Evolutionary conservation across 2,113 vertebrate species (phyloP).

Genomic region (Brachypodius melanocephalos): DNA sequence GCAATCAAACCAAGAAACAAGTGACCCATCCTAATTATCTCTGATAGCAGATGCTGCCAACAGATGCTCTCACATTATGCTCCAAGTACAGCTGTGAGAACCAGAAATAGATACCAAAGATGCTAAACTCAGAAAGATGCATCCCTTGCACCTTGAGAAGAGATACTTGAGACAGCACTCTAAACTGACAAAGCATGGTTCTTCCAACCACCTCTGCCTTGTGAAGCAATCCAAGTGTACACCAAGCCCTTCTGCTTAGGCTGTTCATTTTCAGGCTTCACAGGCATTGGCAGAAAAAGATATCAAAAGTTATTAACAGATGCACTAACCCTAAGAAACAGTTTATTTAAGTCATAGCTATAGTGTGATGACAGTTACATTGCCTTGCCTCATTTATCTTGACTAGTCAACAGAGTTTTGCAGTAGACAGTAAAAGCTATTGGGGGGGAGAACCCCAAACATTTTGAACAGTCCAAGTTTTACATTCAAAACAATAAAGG

Average conservation of each 20-base stretch:
- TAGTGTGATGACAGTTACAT: not conserved
- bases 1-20: slow-evolving; percentile 14
- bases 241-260: not conserved
- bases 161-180: not conserved
- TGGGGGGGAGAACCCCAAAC: not conserved
- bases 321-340: not conserved
- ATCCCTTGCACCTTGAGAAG: not conserved
- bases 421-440: not conserved
- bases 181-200: not conserved
- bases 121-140: not conserved
- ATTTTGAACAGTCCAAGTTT: not conserved
- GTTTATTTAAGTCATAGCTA: not conserved
- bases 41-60: slow-evolving; percentile 39
- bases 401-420: not conserved
- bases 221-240: not conserved
- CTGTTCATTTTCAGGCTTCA: not conserved
- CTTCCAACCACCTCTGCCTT: not conserved
- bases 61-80: slow-evolving; percentile 42
- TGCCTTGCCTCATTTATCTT: not conserved
- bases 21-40: slow-evolving; percentile 42
- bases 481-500: not conserved
- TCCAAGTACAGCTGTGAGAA: slow-evolving; percentile 23
- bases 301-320: not conserved
- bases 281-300: not conserved
- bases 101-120: not conserved